phyloP scores from a whole-genome alignment of 2,113 vertebrate genomes.

The Sturnus vulgaris region DNA sequence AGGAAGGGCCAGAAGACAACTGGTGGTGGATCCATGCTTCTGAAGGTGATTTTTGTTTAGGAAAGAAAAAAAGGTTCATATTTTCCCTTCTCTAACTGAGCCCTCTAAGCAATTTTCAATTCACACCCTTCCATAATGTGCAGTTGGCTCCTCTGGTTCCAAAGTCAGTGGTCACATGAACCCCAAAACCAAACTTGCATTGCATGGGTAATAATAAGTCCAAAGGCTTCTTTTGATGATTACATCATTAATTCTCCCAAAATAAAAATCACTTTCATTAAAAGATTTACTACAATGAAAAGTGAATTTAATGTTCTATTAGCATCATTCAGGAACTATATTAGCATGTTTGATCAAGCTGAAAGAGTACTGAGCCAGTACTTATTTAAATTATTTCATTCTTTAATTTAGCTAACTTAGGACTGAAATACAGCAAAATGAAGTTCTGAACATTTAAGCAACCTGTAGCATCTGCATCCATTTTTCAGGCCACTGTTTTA shows the following conservation, averaged over 20 bases:
- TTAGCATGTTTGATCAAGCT: not conserved
- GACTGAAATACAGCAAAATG: not conserved
- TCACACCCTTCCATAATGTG: not conserved
- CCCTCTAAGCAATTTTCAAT: not conserved
- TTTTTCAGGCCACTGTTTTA: not conserved
- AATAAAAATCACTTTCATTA: not conserved
- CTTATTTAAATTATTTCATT: not conserved
- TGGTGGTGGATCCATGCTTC: not conserved
- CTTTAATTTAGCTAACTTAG: not conserved
- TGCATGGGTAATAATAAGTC: not conserved
- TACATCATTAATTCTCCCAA: not conserved
- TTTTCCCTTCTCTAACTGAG: not conserved
- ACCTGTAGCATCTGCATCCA: not conserved
- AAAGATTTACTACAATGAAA: not conserved
- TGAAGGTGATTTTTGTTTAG: not conserved
- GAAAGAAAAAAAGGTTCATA: not conserved
- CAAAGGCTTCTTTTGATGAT: not conserved
- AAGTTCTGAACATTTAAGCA: not conserved
- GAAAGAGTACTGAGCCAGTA: not conserved
- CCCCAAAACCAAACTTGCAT: not conserved
- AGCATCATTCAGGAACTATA: not conserved
- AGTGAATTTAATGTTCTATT: not conserved
- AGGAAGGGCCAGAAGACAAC: not conserved
- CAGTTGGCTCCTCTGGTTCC: not conserved
- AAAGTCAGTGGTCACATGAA: not conserved